phyloP scores from a whole-genome alignment of 1,140 invertebrate species.

The Hyphantria cunea region DNA sequence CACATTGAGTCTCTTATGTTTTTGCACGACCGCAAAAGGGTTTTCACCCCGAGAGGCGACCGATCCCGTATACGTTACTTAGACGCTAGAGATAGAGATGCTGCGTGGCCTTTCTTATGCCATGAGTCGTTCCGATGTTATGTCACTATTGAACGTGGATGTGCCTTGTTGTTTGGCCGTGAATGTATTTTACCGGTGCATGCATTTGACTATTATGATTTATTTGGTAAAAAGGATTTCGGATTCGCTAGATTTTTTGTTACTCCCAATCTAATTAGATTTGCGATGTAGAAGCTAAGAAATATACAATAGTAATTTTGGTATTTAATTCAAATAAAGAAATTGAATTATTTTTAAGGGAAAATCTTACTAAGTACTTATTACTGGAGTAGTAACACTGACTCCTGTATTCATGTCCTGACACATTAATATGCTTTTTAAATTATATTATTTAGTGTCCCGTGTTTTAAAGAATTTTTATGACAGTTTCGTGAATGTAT shows the following conservation, averaged over 20 bases:
- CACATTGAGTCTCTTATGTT: slow-evolving; percentile 54
- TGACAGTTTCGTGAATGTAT: neutral
- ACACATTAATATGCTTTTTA: neutral
- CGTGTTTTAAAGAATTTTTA: neutral
- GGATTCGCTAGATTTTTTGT: neutral
- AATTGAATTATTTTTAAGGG: too few species aligned
- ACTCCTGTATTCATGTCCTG: too few species aligned
- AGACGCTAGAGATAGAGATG: slow-evolving; percentile 73
- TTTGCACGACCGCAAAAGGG: slow-evolving; percentile 61
- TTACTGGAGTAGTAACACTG: too few species aligned
- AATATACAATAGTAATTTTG: too few species aligned
- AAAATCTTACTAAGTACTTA: too few species aligned
- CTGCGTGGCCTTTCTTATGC: slow-evolving; percentile 62
- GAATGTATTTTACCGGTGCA: slow-evolving; percentile 59
- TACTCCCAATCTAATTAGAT: too few species aligned
- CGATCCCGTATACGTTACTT: slow-evolving; percentile 62
- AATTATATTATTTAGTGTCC: neutral
- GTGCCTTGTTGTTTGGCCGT: slow-evolving; percentile 66
- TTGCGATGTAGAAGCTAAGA: too few species aligned
- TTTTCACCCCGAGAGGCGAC: slow-evolving; percentile 69
- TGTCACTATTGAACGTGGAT: slow-evolving; percentile 71
- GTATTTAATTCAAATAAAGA: too few species aligned
- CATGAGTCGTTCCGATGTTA: slow-evolving; percentile 63
- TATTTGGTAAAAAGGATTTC: slow-evolving; percentile 25
- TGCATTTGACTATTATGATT: slow-evolving; percentile 41